Evolutionary conservation across 2,113 vertebrate genomes (phyloP), one percentile per base, ranked within the genome.

Genomic region (Nycticebus coucang): DNA sequence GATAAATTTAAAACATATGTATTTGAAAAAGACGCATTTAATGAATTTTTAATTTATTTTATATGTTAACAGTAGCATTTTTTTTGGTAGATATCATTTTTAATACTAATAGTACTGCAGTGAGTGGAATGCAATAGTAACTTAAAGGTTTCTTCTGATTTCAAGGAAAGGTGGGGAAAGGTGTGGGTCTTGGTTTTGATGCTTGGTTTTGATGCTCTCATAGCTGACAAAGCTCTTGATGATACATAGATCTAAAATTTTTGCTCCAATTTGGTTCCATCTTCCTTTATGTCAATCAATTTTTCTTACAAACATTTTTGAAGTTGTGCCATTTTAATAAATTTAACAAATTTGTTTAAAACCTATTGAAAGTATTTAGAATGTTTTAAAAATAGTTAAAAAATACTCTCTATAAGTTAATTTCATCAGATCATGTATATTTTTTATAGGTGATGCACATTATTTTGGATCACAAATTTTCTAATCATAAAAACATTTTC

Each of bases 21-120:
- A 33, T 84, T 45, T 78, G 66, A 80, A 93, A 50, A 79, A 66
- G 87, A n/a, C 50, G 14, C 35, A 53, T 53, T 81, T 89, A 53
- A 75, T 62, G 4, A 79, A 79, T 26, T 91, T 93, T 84, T 37
- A 85, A 87, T 64, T 82, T 71, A 82, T 86, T 78, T 92, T 77
- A 74, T 87, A 28, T 75, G 64, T 33, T 80, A 75, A 41, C 45
- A 45, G 45, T 45, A 45, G 45, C 6, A 45, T 45, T 45, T 45
- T 45, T 45, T 45, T 45, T 35, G 45, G 4, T 84, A 74, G 28
- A 62, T 82, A 75, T 24, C 5, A 71, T 66, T 53, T 37, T 79
- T 89, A 57, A 21, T 69, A 11, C 14, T 45, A 69, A 33, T 45
- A 69, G 26, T 55, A 77, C 18, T 89, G 1, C 2, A 64, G 7